phyloP scores from a whole-genome alignment of 1,140 invertebrate species.

The Plutomurus gul region DNA sequence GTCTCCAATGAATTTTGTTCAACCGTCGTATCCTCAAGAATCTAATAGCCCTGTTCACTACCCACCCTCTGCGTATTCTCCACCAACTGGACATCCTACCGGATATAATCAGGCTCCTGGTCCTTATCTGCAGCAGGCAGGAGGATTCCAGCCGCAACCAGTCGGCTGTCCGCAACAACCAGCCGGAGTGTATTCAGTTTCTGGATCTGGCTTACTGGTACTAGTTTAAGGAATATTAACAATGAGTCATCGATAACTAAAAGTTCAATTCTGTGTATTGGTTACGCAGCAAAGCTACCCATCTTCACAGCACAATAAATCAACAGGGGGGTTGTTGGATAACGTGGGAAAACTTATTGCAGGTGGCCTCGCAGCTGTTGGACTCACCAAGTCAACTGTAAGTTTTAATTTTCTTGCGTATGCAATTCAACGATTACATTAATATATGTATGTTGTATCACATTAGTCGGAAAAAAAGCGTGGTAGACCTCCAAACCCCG shows the following conservation, averaged over 20 bases:
- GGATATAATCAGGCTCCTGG: constrained; percentile 1
- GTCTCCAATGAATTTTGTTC: constrained; percentile 3
- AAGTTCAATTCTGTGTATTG: neutral
- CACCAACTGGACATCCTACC: neutral
- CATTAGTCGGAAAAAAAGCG: neutral
- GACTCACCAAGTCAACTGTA: constrained; percentile 42
- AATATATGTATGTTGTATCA: neutral
- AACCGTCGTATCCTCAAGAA: neutral
- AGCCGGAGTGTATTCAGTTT: neutral
- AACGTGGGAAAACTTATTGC: constrained; percentile 53
- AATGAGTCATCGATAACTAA: too few species aligned
- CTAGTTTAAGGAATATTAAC: too few species aligned
- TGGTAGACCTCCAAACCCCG: neutral
- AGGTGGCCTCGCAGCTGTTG: constrained; percentile 55
- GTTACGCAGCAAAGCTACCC: neutral
- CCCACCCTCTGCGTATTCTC: neutral
- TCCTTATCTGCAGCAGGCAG: neutral
- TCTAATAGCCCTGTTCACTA: neutral
- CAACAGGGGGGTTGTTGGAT: constrained; percentile 50
- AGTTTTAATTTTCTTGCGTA: neutral
- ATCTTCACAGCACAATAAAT: neutral
- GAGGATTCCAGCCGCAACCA: neutral
- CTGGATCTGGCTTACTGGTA: neutral
- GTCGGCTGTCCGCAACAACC: neutral
- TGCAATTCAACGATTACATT: neutral